A percentile compares a stretch with the other conserved stretches of the same genome.
Conservation (phyloP, 2,797 vertebrate species). For the Hydrolagus colliei region DNA sequence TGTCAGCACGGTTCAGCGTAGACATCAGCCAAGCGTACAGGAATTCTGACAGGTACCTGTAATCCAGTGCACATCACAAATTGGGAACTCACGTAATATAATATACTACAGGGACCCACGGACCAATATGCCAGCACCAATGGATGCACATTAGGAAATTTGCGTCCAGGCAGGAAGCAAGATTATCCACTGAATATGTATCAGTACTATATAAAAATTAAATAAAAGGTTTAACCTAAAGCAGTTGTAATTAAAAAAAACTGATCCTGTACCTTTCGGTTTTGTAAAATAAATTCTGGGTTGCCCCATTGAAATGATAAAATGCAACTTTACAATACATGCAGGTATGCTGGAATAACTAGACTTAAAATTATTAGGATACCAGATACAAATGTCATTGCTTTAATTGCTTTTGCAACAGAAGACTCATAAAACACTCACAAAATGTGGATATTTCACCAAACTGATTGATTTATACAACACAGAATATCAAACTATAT, state of each 20-base stretch:
- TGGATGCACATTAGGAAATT: neutral
- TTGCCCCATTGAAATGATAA: neutral
- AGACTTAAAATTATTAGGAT: neutral
- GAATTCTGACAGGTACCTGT: slow-evolving; percentile 94
- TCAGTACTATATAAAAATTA: neutral
- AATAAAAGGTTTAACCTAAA: neutral
- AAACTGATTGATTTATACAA: neutral
- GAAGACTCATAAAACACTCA: neutral
- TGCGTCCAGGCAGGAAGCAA: neutral
- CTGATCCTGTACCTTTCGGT: neutral
- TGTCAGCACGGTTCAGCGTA: slow-evolving; percentile 89
- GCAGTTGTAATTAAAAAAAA: neutral
- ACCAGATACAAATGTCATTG: neutral
- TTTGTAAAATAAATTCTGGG: neutral
- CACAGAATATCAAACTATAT: neutral
- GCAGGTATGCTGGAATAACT: neutral
- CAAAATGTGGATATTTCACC: neutral
- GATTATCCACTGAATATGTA: neutral
- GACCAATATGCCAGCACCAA: neutral
- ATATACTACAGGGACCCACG: neutral
- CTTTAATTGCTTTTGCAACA: neutral
- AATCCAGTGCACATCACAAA: neutral
- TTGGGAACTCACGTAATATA: neutral
- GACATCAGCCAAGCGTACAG: slow-evolving; percentile 99
- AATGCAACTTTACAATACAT: neutral